A percentile compares a stretch with the other conserved stretches of the same genome.
phyloP scores from a whole-genome alignment of 2,797 vertebrate genomes.

The Scarus forsteni region DNA sequence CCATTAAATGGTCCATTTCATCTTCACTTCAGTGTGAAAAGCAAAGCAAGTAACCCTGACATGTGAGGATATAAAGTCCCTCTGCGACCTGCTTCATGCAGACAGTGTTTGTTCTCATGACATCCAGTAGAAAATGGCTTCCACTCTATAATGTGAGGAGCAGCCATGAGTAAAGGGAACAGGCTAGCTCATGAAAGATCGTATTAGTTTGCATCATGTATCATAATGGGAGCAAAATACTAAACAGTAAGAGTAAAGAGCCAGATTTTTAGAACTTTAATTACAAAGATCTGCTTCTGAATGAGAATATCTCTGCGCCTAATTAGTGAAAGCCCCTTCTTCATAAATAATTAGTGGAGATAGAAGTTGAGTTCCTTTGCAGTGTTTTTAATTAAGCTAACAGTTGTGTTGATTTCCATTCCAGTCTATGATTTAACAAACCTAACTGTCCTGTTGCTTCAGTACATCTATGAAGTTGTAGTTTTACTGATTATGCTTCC shows the following conservation, averaged over 20 bases:
- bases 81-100: slow-evolving; percentile 26
- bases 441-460: background rate
- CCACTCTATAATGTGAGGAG: slow-evolving; percentile 18
- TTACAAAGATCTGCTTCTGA: background rate
- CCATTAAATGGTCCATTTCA: background rate
- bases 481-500: background rate
- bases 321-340: slow-evolving; percentile 25
- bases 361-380: slow-evolving; percentile 13
- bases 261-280: slow-evolving; percentile 13
- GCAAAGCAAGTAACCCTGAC: background rate
- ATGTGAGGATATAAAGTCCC: slow-evolving; percentile 2
- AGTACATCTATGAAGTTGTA: background rate
- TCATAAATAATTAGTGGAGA: slow-evolving; percentile 4
- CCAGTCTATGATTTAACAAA: background rate
- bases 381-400: slow-evolving; percentile 1
- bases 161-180: slow-evolving; percentile 3
- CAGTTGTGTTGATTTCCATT: slow-evolving; percentile 7
- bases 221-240: slow-evolving; percentile 23
- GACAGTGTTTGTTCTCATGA: slow-evolving; percentile 7
- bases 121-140: background rate
- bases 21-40: slow-evolving; percentile 18
- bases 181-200: slow-evolving; percentile 12
- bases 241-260: slow-evolving; percentile 16
- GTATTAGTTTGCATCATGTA: slow-evolving; percentile 13
- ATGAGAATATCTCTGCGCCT: slow-evolving; percentile 14